A percentile compares a stretch with the other conserved stretches of the same genome.
Conservation (phyloP, 2,797 vertebrate genomes). For the Channa striata region DNA sequence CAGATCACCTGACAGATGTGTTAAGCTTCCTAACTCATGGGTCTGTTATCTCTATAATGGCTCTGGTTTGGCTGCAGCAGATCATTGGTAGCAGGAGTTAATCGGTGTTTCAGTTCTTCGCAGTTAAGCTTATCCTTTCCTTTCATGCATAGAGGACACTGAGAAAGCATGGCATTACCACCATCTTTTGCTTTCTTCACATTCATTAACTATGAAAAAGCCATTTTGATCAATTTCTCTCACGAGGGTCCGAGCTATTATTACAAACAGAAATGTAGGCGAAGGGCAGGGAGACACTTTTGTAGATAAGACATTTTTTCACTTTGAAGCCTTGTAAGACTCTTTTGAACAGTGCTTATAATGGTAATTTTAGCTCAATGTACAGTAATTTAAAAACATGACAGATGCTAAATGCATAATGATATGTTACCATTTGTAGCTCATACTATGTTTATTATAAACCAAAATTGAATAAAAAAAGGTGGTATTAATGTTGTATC, state of each 20-base stretch:
- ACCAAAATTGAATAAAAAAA: no score
- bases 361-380: no score
- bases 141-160: slow-evolving; percentile 64
- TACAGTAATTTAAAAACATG: no score
- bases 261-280: slow-evolving; percentile 66
- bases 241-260: slow-evolving; percentile 78
- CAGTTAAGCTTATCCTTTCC: slow-evolving; percentile 60
- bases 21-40: slow-evolving; percentile 56
- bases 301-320: slow-evolving; percentile 45
- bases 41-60: slow-evolving; percentile 37
- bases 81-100: slow-evolving; percentile 35
- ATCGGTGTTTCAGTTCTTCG: slow-evolving; percentile 42
- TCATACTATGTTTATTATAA: no score
- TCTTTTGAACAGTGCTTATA: no score
- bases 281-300: slow-evolving; percentile 66
- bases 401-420: no score
- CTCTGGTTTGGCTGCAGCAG: slow-evolving; percentile 59
- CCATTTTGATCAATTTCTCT: slow-evolving; percentile 73
- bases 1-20: slow-evolving; percentile 61
- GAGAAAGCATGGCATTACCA: slow-evolving; percentile 59
- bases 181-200: slow-evolving; percentile 49
- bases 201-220: slow-evolving; percentile 78
- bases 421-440: no score
- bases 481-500: no score
- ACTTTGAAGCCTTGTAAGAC: slow-evolving; percentile 40